A percentile compares a stretch with the other conserved stretches of the same genome.
These are phyloP conservation scores for Harpagoxenus sublaevis DNA, from an alignment of 2,888 invertebrate species.

Conservation along the genomic window DNA sequence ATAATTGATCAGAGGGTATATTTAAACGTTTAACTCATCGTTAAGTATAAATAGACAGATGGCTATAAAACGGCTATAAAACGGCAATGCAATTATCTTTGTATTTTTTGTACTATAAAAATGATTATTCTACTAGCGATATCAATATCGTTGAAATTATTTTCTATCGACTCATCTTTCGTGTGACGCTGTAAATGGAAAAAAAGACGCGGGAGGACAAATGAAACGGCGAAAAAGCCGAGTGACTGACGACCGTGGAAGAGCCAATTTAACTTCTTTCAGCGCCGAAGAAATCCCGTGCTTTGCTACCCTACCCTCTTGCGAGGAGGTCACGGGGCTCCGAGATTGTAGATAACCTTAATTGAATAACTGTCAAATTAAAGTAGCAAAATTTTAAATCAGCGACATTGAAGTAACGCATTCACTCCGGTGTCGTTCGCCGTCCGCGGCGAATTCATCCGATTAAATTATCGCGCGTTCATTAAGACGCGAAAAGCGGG, in stretches of 20 bases:
- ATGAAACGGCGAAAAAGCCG: conserved; percentile 67
- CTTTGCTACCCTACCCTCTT: conserved; percentile 32
- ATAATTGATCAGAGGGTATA: background rate
- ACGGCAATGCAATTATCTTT: background rate
- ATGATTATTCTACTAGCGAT: background rate
- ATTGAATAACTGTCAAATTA: conserved; percentile 77
- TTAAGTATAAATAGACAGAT: conserved; percentile 7
- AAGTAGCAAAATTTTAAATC: conserved; percentile 71
- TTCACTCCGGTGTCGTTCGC: conserved; percentile 35
- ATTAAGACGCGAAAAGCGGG: conserved; percentile 38
- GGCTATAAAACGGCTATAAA: background rate
- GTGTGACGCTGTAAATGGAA: conserved; percentile 10
- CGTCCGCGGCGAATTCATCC: conserved; percentile 51
- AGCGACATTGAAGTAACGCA: conserved; percentile 66
- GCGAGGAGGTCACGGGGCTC: conserved; percentile 47
- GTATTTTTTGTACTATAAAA: background rate
- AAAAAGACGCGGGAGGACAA: conserved; percentile 51
- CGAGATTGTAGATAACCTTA: conserved; percentile 67
- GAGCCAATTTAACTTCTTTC: conserved; percentile 78
- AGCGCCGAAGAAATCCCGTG: conserved; percentile 59
- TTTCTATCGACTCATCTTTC: conserved; percentile 67
- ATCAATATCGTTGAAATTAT: conserved; percentile 61
- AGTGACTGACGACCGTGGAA: conserved; percentile 74
- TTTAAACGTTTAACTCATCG: background rate
- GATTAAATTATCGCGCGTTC: conserved; percentile 61